Evolutionary conservation across 1,140 invertebrate species (phyloP).

Genomic region (Drosophila nigrodunni): DNA sequence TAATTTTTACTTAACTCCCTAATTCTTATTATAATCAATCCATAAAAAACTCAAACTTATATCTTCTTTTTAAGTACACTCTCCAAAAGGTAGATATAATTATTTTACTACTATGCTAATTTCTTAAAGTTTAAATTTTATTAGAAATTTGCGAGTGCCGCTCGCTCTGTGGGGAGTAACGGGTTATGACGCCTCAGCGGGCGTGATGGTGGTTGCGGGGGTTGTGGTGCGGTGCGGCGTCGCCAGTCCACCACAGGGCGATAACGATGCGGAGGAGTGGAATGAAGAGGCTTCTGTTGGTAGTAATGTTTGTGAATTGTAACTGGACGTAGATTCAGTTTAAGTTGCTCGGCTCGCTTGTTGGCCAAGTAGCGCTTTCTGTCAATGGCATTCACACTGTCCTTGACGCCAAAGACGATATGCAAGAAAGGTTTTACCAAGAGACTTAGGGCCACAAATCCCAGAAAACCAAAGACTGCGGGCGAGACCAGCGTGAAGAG

Average conservation of each 20-base stretch:
- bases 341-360: constrained; percentile 59
- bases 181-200: constrained; percentile 42
- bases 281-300: constrained; percentile 64
- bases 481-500: constrained; percentile 75
- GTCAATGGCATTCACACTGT: constrained; percentile 65
- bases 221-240: constrained; percentile 35
- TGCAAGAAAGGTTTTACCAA: constrained; percentile 74
- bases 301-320: constrained; percentile 82
- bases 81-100: too few relatives aligned
- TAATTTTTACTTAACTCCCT: too few relatives aligned
- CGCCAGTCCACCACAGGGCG: constrained; percentile 53
- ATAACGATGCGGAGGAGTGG: constrained; percentile 48
- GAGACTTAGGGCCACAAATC: constrained; percentile 73
- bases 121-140: not conserved
- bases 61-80: too few relatives aligned
- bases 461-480: constrained; percentile 74
- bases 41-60: too few relatives aligned
- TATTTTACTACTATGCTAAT: too few relatives aligned
- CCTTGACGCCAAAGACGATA: constrained; percentile 73
- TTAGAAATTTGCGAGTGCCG: not conserved
- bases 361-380: constrained; percentile 53
- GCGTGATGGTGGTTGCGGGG: not conserved
- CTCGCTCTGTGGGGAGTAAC: constrained; percentile 45
- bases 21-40: too few relatives aligned
- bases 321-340: constrained; percentile 61